Base-by-base conservation (phyloP, 1,140 invertebrate species). In the Araneus ventricosus region DNA sequence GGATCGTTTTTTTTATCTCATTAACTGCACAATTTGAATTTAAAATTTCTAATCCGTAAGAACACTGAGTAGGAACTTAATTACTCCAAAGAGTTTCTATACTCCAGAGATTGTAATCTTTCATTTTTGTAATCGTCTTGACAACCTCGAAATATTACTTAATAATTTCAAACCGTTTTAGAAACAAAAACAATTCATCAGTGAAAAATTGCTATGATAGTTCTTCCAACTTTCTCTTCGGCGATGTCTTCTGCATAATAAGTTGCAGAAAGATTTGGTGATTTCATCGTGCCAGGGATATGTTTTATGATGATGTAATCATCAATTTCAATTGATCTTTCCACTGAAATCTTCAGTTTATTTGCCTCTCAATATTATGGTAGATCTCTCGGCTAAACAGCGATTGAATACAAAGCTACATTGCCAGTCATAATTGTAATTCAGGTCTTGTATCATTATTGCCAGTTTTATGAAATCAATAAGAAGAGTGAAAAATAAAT, bases 161-260 rank as follows among this genome's bases (percentile, higher is more conserved):
- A 75, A 75, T 75, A 37, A 37, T 75, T 34, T 75, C 17, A 75
- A 75, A 75, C 34, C 30, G 22, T 75, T 75, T 75, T 34, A 75
- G 67, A 37, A 34, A 20, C 30, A 75, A 20, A 37, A 75, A 37
- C 10, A 20, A 37, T 22, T 20, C 17, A 75, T 34, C 20, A 34
- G 70, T 10, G 14, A 67, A 2, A 67, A 67, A 67, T 30, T 67
- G 27, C 10, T 67, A 67, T 27, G 63, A 67, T 67, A n/a, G 27
- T 67, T 67, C 6, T 67, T 14, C 45, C 45, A 52, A 67, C 27
- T 67, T 14, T 67, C 27, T 67, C 63, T 27, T 10, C 63, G n/a
- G 27, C 27, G n/a, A 67, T 84, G 82, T 34, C 41, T 37, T 52
- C 82, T 84, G 82, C 39, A 84, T 84, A 52, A 45, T n/a, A 41